Percentiles rank a stretch among this genome's conserved stretches.
These are phyloP conservation scores for Drosophila bipectinata DNA, from an alignment of 1,140 invertebrate species.

Conservation along the genomic window DNA sequence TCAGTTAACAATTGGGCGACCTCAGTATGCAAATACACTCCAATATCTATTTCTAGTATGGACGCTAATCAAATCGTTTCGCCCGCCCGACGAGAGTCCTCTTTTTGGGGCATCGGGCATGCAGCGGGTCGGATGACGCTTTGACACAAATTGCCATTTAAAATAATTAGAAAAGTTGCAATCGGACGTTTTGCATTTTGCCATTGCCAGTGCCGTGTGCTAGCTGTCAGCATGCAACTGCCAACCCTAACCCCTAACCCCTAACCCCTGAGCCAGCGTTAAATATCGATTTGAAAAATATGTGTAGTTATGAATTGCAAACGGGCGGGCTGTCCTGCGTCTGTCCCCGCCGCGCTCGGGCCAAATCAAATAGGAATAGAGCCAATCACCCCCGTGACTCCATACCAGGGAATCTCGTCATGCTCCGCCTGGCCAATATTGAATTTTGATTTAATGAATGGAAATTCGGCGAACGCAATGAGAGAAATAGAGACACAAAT, in stretches of 20 bases:
- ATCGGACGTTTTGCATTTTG: slow-evolving; percentile 57
- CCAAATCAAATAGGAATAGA: slow-evolving; percentile 77
- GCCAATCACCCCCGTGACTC: slow-evolving; percentile 39
- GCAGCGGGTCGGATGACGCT: slow-evolving; percentile 61
- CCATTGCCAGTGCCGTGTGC: slow-evolving; percentile 56
- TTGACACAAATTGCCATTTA: slow-evolving; percentile 80
- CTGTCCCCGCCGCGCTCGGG: slow-evolving; percentile 32
- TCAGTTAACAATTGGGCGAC: slow-evolving; percentile 6
- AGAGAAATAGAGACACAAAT: slow-evolving; percentile 19
- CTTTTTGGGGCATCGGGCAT: slow-evolving; percentile 27
- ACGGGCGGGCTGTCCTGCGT: background rate
- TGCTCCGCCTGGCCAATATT: slow-evolving; percentile 74
- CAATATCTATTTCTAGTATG: slow-evolving; percentile 28
- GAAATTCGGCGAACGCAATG: slow-evolving; percentile 64
- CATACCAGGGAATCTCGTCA: slow-evolving; percentile 48
- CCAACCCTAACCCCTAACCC: background rate
- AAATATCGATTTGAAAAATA: slow-evolving; percentile 79
- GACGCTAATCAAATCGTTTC: slow-evolving; percentile 69
- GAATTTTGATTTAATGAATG: slow-evolving; percentile 82
- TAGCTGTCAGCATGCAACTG: slow-evolving; percentile 56
- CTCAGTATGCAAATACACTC: slow-evolving; percentile 1
- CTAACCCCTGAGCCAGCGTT: slow-evolving; percentile 43
- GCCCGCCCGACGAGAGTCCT: slow-evolving; percentile 17
- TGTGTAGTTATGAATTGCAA: slow-evolving; percentile 75
- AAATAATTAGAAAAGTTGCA: slow-evolving; percentile 81